These are phyloP conservation scores for Nothocercus julius DNA, from an alignment of 2,113 vertebrate species.

Conservation along the genomic window DNA sequence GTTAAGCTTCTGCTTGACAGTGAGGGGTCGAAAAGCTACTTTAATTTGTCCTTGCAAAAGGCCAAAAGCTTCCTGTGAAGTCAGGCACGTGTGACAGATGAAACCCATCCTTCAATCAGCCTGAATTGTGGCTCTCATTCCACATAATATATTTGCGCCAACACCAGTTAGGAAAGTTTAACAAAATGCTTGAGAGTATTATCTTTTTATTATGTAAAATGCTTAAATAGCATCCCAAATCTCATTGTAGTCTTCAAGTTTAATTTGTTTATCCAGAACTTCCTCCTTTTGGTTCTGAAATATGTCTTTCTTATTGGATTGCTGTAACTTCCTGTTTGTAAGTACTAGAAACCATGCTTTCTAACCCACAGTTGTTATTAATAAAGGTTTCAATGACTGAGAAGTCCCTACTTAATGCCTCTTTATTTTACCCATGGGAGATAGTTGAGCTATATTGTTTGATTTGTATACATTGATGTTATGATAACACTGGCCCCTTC, in stretches of 20 bases:
- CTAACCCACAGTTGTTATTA: conserved; percentile 49
- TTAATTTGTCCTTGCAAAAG: not conserved
- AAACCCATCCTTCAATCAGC: not conserved
- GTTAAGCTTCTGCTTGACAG: not conserved
- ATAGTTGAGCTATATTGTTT: conserved; percentile 49
- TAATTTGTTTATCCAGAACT: not conserved
- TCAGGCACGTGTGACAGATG: not conserved
- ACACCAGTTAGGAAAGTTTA: not conserved
- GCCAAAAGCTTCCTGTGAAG: not conserved
- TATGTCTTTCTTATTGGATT: not conserved
- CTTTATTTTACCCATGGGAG: conserved; percentile 56
- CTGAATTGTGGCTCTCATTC: not conserved
- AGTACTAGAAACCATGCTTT: not conserved
- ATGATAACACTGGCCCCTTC: conserved; percentile 44
- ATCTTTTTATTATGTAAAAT: not conserved
- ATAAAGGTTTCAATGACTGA: conserved; percentile 61
- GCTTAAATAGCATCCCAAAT: not conserved
- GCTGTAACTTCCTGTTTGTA: conserved; percentile 30
- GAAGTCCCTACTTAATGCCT: conserved; percentile 60
- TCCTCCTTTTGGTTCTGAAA: not conserved
- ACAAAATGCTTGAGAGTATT: not conserved
- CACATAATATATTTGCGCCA: not conserved
- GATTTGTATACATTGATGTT: conserved; percentile 54
- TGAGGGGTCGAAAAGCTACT: not conserved
- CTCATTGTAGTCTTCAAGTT: not conserved